Base-by-base conservation (phyloP, 2,797 vertebrate genomes). In the Rhincodon typus region DNA sequence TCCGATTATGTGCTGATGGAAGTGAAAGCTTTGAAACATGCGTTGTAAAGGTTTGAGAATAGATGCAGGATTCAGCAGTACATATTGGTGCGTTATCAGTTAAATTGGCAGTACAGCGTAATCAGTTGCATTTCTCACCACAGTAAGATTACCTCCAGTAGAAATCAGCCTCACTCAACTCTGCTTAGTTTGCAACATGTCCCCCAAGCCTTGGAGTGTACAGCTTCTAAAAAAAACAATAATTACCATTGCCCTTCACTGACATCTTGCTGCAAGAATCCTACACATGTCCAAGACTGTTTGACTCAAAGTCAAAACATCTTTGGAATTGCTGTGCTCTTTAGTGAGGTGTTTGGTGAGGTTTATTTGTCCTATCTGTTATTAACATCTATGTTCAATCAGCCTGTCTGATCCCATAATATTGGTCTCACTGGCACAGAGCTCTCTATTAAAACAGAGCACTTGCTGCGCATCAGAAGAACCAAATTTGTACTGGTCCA, bases 221-320 rank as follows among this genome's bases (percentile, higher is more conserved):
- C 62, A 67, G 19, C 50, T 38, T 34, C 6, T 3, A 77, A 77
- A 67, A 93, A 17, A 34, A 57, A 91, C 3, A 42, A 93, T 38
- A 50, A 94, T 25, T 67, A 69, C 53, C 91, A 94, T 42, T 70
- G n/a, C 91, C 66, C 91, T 50, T 74, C 42, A 94, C 4, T 50
- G 46, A 74, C 38, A 30, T 42, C 67, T 94, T 74, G 66, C 25
- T 74, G 42, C 72, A 94, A 72, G 94, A 94, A 94, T 94, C 67
- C 62, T 3, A 38, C 42, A 69, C 10, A 34, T 13, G 62, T 21
- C 23, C n/a, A 69, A 21, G 7, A 13, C 38, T 21, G 21, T 69
- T 70, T 94, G 50, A 90, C 62, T 62, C 87, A 62, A 57, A 62
- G 50, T 62, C 30, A 57, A 30, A 34, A 90, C n/a, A 90, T 57